Conservation (phyloP, 37 sponge, comb jelly and placozoan species). For the Geodia barretti region DNA sequence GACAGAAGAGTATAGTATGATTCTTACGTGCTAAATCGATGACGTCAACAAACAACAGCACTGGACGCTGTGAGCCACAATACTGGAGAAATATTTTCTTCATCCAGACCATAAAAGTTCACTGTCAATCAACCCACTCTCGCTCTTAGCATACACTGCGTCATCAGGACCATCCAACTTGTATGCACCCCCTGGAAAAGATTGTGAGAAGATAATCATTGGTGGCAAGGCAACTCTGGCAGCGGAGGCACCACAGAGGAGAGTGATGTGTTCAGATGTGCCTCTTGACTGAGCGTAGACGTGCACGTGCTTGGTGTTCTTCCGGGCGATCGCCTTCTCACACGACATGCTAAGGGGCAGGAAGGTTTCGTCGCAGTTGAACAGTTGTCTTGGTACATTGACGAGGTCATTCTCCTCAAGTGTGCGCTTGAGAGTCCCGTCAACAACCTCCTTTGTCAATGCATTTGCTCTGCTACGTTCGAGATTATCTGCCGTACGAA, state of each 20-base stretch:
- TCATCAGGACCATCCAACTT: slow-evolving; percentile 6
- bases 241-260: slow-evolving; percentile 14
- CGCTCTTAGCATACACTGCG: slow-evolving; percentile 1
- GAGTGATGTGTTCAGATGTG: slow-evolving; percentile 11
- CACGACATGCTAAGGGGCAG: slow-evolving; percentile 1
- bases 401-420: slow-evolving; percentile 9
- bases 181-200: slow-evolving; percentile 12
- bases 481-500: slow-evolving; percentile 2
- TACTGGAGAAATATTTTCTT: slow-evolving; percentile 1
- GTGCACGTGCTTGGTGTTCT: slow-evolving; percentile 6
- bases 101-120: slow-evolving; percentile 16
- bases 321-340: slow-evolving; percentile 1
- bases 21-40: slow-evolving; percentile 22
- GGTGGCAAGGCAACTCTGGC: slow-evolving; percentile 3
- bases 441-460: not conserved
- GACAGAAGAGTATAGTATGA: slow-evolving; percentile 14
- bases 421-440: slow-evolving; percentile 1
- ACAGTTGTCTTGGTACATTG: not conserved
- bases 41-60: slow-evolving; percentile 20
- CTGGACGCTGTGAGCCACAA: not conserved
- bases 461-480: slow-evolving; percentile 5
- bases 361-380: slow-evolving; percentile 29
- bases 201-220: not conserved
- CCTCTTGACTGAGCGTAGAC: not conserved
- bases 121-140: slow-evolving; percentile 18